Conservation (phyloP, 1,140 invertebrate genomes). For the Micrasema longulum region DNA sequence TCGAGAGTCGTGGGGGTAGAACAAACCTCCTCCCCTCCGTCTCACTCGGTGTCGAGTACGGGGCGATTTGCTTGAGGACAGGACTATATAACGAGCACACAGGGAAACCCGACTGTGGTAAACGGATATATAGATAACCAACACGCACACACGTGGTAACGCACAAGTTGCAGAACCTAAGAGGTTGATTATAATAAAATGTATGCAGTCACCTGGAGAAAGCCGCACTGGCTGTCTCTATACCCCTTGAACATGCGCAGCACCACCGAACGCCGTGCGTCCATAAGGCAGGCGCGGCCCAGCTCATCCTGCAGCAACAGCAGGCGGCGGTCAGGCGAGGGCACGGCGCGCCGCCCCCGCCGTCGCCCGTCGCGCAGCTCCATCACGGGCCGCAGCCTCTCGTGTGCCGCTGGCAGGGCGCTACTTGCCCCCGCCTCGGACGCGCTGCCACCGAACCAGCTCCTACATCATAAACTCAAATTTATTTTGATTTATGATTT, state of each 20-base stretch:
- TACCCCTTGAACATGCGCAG: constrained; percentile 95
- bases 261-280: constrained; percentile 82
- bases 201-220: constrained; percentile 76
- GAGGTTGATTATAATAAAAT: no score
- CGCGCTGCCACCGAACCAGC: constrained; percentile 71
- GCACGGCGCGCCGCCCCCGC: constrained; percentile 76
- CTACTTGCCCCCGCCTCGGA: constrained; percentile 61
- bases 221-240: constrained; percentile 91
- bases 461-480: constrained; percentile 62
- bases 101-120: no score
- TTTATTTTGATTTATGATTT: no score
- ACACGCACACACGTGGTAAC: no score
- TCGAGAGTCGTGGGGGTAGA: no score
- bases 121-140: no score
- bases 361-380: constrained; percentile 87
- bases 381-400: constrained; percentile 76
- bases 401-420: constrained; percentile 68
- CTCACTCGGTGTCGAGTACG: no score
- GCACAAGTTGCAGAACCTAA: no score
- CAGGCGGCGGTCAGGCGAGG: constrained; percentile 85
- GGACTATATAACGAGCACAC: no score
- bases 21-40: no score
- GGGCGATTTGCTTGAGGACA: no score
- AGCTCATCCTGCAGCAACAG: constrained; percentile 87
- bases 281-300: constrained; percentile 87